Evolutionary conservation across 2,888 invertebrate species (phyloP), one percentile per base, ranked within the genome.

Genomic region (Loripinus fragilis): DNA sequence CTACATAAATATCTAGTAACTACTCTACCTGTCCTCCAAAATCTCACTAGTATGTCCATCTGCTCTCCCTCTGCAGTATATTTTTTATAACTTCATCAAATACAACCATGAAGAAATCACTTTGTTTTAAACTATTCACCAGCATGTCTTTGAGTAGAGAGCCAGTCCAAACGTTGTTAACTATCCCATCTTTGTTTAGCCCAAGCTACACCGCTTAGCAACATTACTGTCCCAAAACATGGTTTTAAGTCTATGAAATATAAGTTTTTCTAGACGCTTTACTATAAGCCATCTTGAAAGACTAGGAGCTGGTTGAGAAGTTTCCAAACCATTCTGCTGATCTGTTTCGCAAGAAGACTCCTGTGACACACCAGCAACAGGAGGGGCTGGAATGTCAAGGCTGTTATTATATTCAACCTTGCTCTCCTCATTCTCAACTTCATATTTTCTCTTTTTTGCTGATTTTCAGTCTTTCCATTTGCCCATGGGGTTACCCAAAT

Each of bases 1-100:
- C 87, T 90, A 7, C 69, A 85, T 33, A 86, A 81, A 68, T 90
- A 91, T 64, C 90, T 68, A 8, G 85, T 87, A 2, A 65, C 23
- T 0, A 90, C 88, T 48, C 80, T 74, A 55, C 80, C 67, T 42
- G 75, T 50, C 64, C 86, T 74, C 88, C 87, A 89, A 71, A 78
- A 89, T 67, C 88, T 74, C 2, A 91, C 75, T 48, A 78, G 71
- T n/a, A 89, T 30, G 68, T 90, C 89, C 88, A 90, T 91, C 78
- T 90, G 87, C 30, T 75, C 74, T 42, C n/a, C n/a, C 68, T 67
- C 50, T 85, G 78, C 15, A 48, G 50, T 35, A 76, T 70, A 20
- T 72, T 35, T 72, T 86, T 87, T 41, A 87, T 70, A 42, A 81
- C 45, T 67, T 85, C 86, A 75, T 86, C 85, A 76, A 85, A 87